Evolutionary conservation across 1,140 invertebrate genomes (phyloP), one percentile per base, ranked within the genome.

Genomic region (Lucilia sericata): DNA sequence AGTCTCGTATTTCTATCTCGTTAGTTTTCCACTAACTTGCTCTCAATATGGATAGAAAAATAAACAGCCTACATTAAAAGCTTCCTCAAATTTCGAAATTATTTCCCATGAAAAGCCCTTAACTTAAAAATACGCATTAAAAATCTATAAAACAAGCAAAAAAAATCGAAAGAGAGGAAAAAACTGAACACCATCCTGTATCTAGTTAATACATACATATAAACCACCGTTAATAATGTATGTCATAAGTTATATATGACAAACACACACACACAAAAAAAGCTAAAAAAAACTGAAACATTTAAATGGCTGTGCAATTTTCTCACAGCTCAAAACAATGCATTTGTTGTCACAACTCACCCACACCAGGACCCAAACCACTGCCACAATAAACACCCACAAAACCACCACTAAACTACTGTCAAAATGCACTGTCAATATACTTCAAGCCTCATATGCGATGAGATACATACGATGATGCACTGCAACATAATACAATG

Each of bases 381-480:
- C 51, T 25, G 19, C 65, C 19, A 70, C 65, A 70, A 12, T 8
- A n/a, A 60, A 60, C 51, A 70, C 19, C 10, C n/a, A 3, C n/a
- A 70, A 70, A 70, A n/a, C 55, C 55, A 60, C 42, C 42, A 17
- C 55, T 60, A 60, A 60, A 60, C 55, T 60, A 42, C 42, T 42
- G 42, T 42, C 42, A n/a, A 60, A 60, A 60, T 60, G 55, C 55
- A 60, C n/a, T 60, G 55, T 60, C 55, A 60, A 60, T 60, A 60
- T n/a, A n/a, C 55, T 60, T 60, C 55, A 60, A 60, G 55, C 55
- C 14, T 60, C 42, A 42, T 42, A 42, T 42, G 42, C 42, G 42
- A 42, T 8, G 5, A 7, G 42, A 42, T 42, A 10, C 42, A 42
- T 42, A 10, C 42, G 7, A 42, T 42, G 42, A 42, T 42, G 42